phyloP scores from a whole-genome alignment of 1,140 invertebrate genomes.

The Saccostrea cuccullata region DNA sequence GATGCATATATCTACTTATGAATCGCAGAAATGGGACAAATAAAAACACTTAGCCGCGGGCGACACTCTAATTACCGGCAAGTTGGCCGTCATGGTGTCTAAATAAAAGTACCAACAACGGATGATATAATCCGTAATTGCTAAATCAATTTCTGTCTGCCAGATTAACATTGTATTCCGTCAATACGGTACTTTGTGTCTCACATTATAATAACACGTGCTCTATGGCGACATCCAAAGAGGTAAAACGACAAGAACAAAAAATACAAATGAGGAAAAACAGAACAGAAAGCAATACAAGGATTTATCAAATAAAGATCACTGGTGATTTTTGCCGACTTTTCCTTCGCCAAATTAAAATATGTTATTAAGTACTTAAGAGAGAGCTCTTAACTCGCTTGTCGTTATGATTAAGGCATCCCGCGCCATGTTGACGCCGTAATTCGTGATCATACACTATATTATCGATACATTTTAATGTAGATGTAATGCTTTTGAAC shows the following conservation, averaged over 20 bases:
- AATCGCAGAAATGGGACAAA: slow-evolving; percentile 23
- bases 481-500: slow-evolving; percentile 14
- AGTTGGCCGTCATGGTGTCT: slow-evolving; percentile 25
- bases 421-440: slow-evolving; percentile 12
- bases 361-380: background rate
- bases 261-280: background rate
- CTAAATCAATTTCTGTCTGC: slow-evolving; percentile 35
- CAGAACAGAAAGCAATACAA: background rate
- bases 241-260: background rate
- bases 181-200: background rate
- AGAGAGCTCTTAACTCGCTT: background rate
- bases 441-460: background rate
- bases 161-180: background rate
- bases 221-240: background rate
- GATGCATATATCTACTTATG: slow-evolving; percentile 17
- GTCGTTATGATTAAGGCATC: background rate
- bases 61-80: slow-evolving; percentile 6
- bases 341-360: background rate
- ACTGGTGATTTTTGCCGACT: background rate
- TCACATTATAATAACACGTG: background rate
- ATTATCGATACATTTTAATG: slow-evolving; percentile 29
- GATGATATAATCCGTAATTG: slow-evolving; percentile 34
- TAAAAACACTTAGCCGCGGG: background rate
- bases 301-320: background rate
- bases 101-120: slow-evolving; percentile 27